Base-by-base conservation (phyloP, 2,888 invertebrate species). In the Torymus texanus region DNA sequence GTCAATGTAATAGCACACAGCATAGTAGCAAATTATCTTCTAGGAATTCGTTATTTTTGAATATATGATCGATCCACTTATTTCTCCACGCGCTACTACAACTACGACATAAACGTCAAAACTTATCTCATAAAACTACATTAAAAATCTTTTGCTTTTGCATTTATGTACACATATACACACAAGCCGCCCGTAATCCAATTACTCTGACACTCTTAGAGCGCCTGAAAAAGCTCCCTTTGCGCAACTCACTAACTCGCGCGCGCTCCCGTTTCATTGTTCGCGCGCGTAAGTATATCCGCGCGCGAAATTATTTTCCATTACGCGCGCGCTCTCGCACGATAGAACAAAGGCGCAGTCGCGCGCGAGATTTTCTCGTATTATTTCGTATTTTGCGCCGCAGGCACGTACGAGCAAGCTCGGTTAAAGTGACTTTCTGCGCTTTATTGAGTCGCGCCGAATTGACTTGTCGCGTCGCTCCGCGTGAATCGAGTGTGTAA, bases 381-480 rank as follows among this genome's bases (percentile, higher is more conserved):
- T 82, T 87, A 86, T 85, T 86, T 83, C 78, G 82, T 89, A 89
- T 89, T 90, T 88, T 87, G 89, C 85, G 83, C 85, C 85, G 83
- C 78, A 85, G 85, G 87, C 89, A 90, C 89, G 89, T 89, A 87
- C 88, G 81, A 78, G 24, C 16, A 14, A 1, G 14, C 21, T 21
- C 53, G 55, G 5, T 41, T 41, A 41, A 41, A 41, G 41, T 8
- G 41, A 41, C 41, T 41, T 41, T 41, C 41, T 16, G n/a, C 41
- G 63, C n/a, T 41, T 73, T 73, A 73, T 73, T 21, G 56, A 73
- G 55, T 66, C 58, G 65, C 55, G 74, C 58, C 66, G 66, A 66
- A 74, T 74, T 74, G 66, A 74, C 74, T 66, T 74, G 74, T 74
- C 74, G 24, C 21, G 21, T 21, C 21, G 21, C 21, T 21, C 21